A percentile compares a stretch with the other conserved stretches of the same genome.
phyloP scores from a whole-genome alignment of 1,140 invertebrate species.

The Melitaea cinxia region DNA sequence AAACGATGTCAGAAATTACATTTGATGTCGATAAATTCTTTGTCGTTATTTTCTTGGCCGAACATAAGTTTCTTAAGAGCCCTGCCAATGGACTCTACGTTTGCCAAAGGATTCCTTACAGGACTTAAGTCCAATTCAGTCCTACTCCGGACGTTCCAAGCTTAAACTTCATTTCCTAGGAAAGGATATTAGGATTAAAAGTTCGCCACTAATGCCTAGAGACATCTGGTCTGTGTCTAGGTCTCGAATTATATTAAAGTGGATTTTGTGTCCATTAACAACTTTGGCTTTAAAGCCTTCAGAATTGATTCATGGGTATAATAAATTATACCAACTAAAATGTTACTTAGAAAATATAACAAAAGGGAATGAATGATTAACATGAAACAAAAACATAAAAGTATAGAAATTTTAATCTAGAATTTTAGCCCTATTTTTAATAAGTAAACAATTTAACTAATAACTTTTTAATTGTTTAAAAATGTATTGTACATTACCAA shows the following conservation, averaged over 20 bases:
- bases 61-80: slow-evolving; percentile 39
- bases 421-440: too few relatives aligned
- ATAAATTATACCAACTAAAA: too few relatives aligned
- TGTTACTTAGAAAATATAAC: background rate
- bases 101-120: slow-evolving; percentile 49
- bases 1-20: slow-evolving; percentile 20
- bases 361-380: too few relatives aligned
- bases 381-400: too few relatives aligned
- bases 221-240: slow-evolving; percentile 47
- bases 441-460: too few relatives aligned
- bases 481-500: too few relatives aligned
- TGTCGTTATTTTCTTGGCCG: slow-evolving; percentile 18
- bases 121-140: slow-evolving; percentile 50
- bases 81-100: slow-evolving; percentile 38
- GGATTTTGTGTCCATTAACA: slow-evolving; percentile 37
- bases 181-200: slow-evolving; percentile 61
- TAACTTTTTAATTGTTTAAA: too few relatives aligned
- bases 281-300: slow-evolving; percentile 14
- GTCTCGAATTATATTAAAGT: slow-evolving; percentile 50
- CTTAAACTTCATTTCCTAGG: slow-evolving; percentile 58
- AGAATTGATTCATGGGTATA: background rate
- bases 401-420: too few relatives aligned
- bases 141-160: slow-evolving; percentile 45
- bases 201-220: slow-evolving; percentile 52
- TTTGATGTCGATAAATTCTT: slow-evolving; percentile 19